Evolutionary conservation across 1,140 invertebrate genomes (phyloP).

Genomic region (Rhizoglyphus robini): DNA sequence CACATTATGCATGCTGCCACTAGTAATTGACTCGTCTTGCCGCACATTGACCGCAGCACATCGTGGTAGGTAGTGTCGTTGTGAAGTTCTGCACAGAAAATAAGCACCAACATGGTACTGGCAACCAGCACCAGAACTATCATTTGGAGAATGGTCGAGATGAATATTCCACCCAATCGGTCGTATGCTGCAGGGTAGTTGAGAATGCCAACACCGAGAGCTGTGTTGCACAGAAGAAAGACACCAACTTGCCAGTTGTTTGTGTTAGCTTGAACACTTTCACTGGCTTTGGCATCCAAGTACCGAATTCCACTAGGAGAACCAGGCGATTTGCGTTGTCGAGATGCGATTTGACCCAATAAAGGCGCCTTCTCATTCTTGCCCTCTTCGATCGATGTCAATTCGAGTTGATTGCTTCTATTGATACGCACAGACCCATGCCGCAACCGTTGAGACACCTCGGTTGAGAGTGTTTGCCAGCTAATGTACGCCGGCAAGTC

Average conservation of each 20-base stretch:
- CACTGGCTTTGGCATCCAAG: neutral
- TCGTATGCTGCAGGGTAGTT: constrained; percentile 56
- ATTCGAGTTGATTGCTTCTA: constrained; percentile 25
- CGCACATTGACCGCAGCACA: constrained; percentile 43
- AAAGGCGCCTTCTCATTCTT: constrained; percentile 22
- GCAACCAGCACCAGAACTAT: constrained; percentile 44
- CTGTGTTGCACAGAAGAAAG: constrained; percentile 54
- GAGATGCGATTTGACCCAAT: constrained; percentile 19
- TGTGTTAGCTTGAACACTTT: constrained; percentile 29
- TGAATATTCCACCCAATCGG: constrained; percentile 48
- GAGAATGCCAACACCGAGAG: constrained; percentile 52
- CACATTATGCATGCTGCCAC: constrained; percentile 42
- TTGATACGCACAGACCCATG: constrained; percentile 27
- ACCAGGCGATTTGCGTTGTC: constrained; percentile 10
- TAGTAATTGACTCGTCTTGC: constrained; percentile 38
- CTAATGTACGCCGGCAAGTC: constrained; percentile 27
- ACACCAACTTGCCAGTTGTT: constrained; percentile 43
- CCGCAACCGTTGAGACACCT: constrained; percentile 24
- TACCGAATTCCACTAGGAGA: neutral
- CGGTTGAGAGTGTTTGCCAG: constrained; percentile 27
- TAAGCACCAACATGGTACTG: constrained; percentile 44
- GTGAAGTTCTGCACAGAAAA: constrained; percentile 45
- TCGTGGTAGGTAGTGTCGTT: constrained; percentile 39
- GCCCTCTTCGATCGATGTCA: constrained; percentile 25
- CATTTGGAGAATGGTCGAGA: constrained; percentile 44